Evolutionary conservation across 2,888 invertebrate genomes (phyloP), one percentile per base, ranked within the genome.

Genomic region (Nasonia oneida): DNA sequence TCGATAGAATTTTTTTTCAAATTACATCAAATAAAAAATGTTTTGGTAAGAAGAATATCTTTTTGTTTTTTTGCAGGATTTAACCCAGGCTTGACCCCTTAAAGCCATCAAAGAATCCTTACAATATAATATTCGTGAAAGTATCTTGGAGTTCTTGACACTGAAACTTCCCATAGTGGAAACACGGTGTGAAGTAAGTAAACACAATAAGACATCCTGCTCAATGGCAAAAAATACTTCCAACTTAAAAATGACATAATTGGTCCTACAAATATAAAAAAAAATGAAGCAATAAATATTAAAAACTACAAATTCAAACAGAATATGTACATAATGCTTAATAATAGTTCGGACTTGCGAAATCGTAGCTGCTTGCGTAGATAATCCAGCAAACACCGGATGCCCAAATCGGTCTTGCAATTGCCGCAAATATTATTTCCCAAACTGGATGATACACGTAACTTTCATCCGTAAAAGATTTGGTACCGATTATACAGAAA

Each of bases 341-440:
- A 37, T 70, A 39, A 61, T 33, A 47, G 64, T 42, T 8, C 82
- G 89, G 88, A 94, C 94, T 94, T 90, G 94, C 95, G 89, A 94
- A 92, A 42, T 94, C 94, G 76, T 93, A 92, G 50, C 92, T 91
- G 88, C 94, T 95, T 64, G 94, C 93, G 89, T 94, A 94, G 70
- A 95, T 93, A 12, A 95, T 92, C 95, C 95, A 95, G 53, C 91
- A 92, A 8, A 95, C 88, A 8, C 93, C 93, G 3, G 93, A 80
- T 1, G 93, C 92, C 95, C 95, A 95, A 18, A 92, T 91, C 15
- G 94, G 93, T 84, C 94, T 90, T 70, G 92, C 91, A 42, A 94
- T 89, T 3, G 94, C 91, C 73, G 94, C 90, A 88, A 94, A 95
- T 76, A 93, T 85, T 12, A 92, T 90, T 53, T 93, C 92, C 88